Conservation (phyloP, 2,113 vertebrate species). For the Aramus guarauna region DNA sequence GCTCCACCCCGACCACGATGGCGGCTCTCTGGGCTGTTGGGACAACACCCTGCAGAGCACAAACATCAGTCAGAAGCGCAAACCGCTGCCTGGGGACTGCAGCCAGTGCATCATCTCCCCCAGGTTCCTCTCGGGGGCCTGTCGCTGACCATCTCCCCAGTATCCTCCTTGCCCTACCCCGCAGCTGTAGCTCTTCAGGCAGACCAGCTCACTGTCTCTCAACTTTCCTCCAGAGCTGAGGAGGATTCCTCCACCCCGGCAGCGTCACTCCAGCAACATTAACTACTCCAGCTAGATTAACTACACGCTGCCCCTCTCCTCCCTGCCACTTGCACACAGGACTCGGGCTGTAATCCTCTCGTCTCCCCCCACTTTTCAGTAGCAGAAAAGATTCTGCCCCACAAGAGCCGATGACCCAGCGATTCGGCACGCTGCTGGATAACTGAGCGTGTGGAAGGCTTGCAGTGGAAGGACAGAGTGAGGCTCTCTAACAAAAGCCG, state of each 20-base stretch:
- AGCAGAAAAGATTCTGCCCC: not conserved
- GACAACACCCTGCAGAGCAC: constrained; percentile 82
- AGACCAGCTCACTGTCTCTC: not conserved
- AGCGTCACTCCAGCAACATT: rapidly evolving
- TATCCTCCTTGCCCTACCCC: not conserved
- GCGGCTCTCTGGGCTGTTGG: constrained; percentile 92
- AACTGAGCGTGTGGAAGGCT: rapidly evolving
- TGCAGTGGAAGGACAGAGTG: not conserved
- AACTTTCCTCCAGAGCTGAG: not conserved
- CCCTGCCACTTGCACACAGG: not conserved
- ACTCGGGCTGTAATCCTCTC: not conserved
- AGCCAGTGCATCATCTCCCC: not conserved
- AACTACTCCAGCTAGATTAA: not conserved
- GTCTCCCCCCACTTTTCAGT: not conserved
- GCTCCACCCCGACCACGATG: constrained; percentile 91
- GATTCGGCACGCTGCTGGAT: not conserved
- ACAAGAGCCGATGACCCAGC: not conserved
- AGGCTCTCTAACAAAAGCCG: not conserved
- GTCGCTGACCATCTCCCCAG: rapidly evolving
- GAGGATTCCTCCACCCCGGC: not conserved
- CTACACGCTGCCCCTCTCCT: not conserved
- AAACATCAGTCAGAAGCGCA: not conserved
- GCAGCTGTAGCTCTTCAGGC: not conserved
- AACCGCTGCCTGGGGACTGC: not conserved
- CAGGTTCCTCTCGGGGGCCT: not conserved